A percentile compares a stretch with the other conserved stretches of the same genome.
phyloP scores from a whole-genome alignment of 2,888 invertebrate species.

The Galeopsomyia nigrocyanea region DNA sequence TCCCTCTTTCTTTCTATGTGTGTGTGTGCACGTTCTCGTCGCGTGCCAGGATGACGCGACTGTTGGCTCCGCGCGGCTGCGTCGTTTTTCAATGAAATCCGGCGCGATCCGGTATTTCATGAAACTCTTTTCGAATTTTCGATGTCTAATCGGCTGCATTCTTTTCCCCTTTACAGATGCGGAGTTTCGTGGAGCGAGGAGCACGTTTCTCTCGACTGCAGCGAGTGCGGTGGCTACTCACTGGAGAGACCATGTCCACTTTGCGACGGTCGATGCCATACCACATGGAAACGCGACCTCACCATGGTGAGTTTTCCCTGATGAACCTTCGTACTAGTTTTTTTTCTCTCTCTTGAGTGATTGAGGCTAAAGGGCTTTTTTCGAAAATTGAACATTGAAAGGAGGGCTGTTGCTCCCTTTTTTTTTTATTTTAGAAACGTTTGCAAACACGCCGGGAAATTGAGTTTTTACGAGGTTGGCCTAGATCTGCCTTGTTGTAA shows the following conservation, averaged over 20 bases:
- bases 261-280: slow-evolving; percentile 81
- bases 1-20: too few species aligned
- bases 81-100: not conserved
- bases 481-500: too few species aligned
- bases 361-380: not conserved
- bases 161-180: slow-evolving; percentile 70
- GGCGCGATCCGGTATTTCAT: slow-evolving; percentile 9
- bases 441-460: too few species aligned
- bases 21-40: too few species aligned
- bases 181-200: slow-evolving; percentile 85
- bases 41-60: slow-evolving; percentile 10
- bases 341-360: not conserved
- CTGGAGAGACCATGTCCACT: slow-evolving; percentile 81
- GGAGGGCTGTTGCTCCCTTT: too few species aligned
- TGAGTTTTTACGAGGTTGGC: too few species aligned
- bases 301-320: slow-evolving; percentile 75
- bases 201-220: slow-evolving; percentile 83
- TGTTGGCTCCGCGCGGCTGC: not conserved
- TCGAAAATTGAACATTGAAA: too few species aligned
- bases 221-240: slow-evolving; percentile 85
- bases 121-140: slow-evolving; percentile 1
- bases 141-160: not conserved
- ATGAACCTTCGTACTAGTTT: not conserved
- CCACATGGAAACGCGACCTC: slow-evolving; percentile 82
- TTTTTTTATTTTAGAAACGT: too few species aligned